Evolutionary conservation across 2,888 invertebrate species (phyloP), one percentile per base, ranked within the genome.

Genomic region (Camptogramma bilineatum): DNA sequence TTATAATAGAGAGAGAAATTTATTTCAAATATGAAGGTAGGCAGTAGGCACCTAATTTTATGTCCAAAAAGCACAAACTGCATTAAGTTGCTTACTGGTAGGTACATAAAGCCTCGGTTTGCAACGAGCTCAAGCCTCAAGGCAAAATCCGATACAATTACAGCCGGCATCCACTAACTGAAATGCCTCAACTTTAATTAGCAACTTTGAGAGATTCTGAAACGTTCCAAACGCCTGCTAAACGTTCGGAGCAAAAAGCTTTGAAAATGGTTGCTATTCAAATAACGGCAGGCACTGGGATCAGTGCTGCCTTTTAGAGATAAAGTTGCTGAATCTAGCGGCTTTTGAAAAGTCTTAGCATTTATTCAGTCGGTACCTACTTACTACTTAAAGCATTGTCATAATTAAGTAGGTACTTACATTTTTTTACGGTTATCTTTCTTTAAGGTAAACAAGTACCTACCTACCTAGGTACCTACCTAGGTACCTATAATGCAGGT

Each of bases 161-260:
- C 39, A 51, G 42, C 17, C 51, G 52, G 31, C 52, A 34, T 55
- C 39, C 46, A 62, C 17, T 62, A 48, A 55, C 50, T 16, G 55
- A 62, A 56, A 56, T 52, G 24, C 62, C 52, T 46, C 47, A 52
- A 62, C 47, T 57, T 62, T 57, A 62, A 57, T 62, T 62, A 57
- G 34, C 52, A 57, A 56, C 62, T 57, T 62, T 57, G 62, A 57
- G 52, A 39, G 56, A 62, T 57, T 56, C 53, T 52, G 47, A 42
- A 31, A 53, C 51, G 57, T 57, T 47, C 24, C 51, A 28, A 51
- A 52, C 47, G 53, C 48, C 58, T 53, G 57, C 24, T 42, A 44
- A 48, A 44, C 19, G 31, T 42, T 18, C 16, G 19, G 31, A 53
- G 63, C 58, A 58, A 53, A 52, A 53, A 58, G 52, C 56, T 52